Conservation (phyloP, 2,113 vertebrate genomes). For the Nematolebias whitei region DNA sequence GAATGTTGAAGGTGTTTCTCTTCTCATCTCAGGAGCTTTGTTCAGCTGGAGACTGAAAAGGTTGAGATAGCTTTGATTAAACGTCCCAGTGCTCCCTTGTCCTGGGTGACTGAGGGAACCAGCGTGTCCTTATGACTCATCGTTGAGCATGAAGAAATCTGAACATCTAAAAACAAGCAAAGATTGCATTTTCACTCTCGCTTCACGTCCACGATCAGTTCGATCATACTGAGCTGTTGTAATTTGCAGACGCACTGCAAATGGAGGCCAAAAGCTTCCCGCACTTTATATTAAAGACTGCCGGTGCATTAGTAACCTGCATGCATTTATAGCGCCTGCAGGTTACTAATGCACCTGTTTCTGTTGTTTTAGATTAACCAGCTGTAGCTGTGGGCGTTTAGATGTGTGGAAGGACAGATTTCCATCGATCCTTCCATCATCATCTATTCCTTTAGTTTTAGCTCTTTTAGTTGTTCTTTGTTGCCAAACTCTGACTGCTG, state of each 20-base stretch:
- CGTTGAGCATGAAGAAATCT: no score
- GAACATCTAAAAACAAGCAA: no score
- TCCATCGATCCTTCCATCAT: background rate
- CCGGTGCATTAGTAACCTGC: no score
- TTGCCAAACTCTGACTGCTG: background rate
- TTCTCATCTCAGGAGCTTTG: no score
- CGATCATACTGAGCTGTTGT: background rate
- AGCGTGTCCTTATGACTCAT: no score
- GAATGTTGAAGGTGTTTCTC: no score
- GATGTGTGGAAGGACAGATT: background rate
- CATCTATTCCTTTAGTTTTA: background rate
- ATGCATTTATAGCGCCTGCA: no score
- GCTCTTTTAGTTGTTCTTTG: background rate
- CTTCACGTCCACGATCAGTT: background rate
- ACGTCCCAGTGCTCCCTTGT: no score
- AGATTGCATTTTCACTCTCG: no score
- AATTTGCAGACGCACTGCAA: background rate
- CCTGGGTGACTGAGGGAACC: no score
- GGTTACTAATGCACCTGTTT: background rate
- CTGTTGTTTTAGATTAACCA: background rate
- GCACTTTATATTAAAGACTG: background rate
- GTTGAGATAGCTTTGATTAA: no score
- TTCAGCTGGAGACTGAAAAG: no score
- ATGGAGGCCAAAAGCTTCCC: background rate
- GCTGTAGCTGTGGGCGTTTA: background rate